Conservation (phyloP, 2,888 invertebrate species). For the Laspeyria flexula region DNA sequence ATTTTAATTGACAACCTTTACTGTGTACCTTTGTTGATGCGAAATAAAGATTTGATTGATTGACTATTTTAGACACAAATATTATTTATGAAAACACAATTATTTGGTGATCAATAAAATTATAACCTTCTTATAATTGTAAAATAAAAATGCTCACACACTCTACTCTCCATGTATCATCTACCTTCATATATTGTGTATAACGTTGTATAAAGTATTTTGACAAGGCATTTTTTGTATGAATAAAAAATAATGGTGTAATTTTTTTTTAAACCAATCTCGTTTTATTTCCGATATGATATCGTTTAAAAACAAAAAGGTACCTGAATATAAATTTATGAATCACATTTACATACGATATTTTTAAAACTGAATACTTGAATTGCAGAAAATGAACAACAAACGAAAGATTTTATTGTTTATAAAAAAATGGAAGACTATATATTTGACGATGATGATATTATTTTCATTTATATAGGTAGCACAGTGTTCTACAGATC, state of each 20-base stretch:
- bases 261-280: slow-evolving; percentile 58
- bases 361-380: background rate
- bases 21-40: no score
- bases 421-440: no score
- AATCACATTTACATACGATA: background rate
- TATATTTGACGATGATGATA: no score
- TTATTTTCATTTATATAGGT: no score
- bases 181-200: slow-evolving; percentile 49
- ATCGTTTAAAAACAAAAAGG: background rate
- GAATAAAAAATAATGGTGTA: slow-evolving; percentile 71
- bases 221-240: slow-evolving; percentile 71
- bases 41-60: no score
- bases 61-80: no score
- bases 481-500: no score
- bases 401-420: no score
- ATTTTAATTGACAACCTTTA: no score
- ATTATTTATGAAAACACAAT: no score
- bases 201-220: slow-evolving; percentile 80
- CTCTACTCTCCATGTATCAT: slow-evolving; percentile 26
- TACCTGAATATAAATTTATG: background rate
- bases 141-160: slow-evolving; percentile 27
- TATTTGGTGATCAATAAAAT: no score
- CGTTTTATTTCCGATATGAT: slow-evolving; percentile 37
- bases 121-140: no score
- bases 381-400: background rate